Base-by-base conservation (phyloP, 92 coral and sea anemone species). In the Zoanthus solanderi region DNA sequence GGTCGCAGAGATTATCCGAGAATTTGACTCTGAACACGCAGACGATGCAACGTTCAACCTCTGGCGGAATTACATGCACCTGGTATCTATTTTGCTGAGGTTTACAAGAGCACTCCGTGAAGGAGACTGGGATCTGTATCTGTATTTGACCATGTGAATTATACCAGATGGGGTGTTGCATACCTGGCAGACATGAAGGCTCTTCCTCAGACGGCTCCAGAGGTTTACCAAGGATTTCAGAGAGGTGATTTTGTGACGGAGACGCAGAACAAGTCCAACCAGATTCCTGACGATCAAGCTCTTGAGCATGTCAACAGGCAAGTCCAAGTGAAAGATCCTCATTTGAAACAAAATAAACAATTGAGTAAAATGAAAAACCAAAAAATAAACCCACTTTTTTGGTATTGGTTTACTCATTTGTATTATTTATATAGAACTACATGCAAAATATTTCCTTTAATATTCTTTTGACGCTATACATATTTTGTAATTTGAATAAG, bases 31-130 rank as follows among this genome's bases (percentile, higher is more conserved):
- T 14, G 81, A 7, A 44, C 91, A 88, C 53, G 14, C 37, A 28
- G 78, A 89, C 32, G 53, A 83, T 71, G 37, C 88, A 52, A 89
- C 92, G 28, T 83, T 89, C 66, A 58, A 78, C 78, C 83, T 74
- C 84, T 89, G 88, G 92, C 60, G 92, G 69, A 60, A 72, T 8
- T 89, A 83, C 75, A 89, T 89, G 92, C 77, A 13, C 18, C 67
- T 60, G 3, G 67, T 60, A 2, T 60, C 67, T 60, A 60, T 90
- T 65, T 88, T 92, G 13, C 93, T 90, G 30, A 88, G 87, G 89
- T 92, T 92, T 83, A 90, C 93, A 9, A 61, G 93, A n/a, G 96
- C 96, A 2, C 45, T 92, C 50, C 72, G 94, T 57, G 94, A 94
- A 66, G 95, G 94, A 17, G 80, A 92, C 61, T 94, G 94, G 97